Conservation (phyloP, 30 jellyfish, hydroid and myxozoan genomes). For the Aurelia sp. region DNA sequence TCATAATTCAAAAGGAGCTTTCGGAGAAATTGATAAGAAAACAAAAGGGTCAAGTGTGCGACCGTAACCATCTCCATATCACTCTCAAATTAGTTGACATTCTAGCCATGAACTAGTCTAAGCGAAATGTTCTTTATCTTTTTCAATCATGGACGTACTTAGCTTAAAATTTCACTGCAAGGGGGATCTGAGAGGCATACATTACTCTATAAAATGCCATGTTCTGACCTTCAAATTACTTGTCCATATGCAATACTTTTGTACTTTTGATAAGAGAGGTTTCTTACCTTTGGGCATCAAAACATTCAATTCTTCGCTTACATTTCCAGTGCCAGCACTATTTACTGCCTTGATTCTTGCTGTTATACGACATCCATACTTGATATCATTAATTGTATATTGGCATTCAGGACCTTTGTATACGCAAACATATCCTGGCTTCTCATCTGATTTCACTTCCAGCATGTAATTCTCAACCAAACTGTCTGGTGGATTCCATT, state of each 20-base stretch:
- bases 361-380: constrained; percentile 20
- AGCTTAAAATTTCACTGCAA: too few species aligned
- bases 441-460: background rate
- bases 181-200: too few species aligned
- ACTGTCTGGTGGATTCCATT: constrained; percentile 68
- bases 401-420: constrained; percentile 50
- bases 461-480: constrained; percentile 50
- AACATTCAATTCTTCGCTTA: constrained; percentile 15
- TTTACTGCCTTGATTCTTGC: constrained; percentile 57
- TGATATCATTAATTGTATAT: constrained; percentile 4
- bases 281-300: constrained; percentile 48
- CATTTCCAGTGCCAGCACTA: constrained; percentile 64
- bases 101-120: too few species aligned
- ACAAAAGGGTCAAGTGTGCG: too few species aligned
- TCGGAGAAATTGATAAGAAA: too few species aligned
- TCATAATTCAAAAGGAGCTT: too few species aligned
- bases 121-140: too few species aligned
- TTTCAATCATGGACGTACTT: too few species aligned
- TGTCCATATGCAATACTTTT: background rate
- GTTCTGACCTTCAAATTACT: too few species aligned
- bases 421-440: constrained; percentile 16
- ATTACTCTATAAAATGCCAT: too few species aligned
- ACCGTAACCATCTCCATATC: too few species aligned
- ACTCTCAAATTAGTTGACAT: too few species aligned
- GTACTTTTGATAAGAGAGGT: background rate